Evolutionary conservation across 1,140 invertebrate species (phyloP), one percentile per base, ranked within the genome.

Genomic region (Hetaerina americana): DNA sequence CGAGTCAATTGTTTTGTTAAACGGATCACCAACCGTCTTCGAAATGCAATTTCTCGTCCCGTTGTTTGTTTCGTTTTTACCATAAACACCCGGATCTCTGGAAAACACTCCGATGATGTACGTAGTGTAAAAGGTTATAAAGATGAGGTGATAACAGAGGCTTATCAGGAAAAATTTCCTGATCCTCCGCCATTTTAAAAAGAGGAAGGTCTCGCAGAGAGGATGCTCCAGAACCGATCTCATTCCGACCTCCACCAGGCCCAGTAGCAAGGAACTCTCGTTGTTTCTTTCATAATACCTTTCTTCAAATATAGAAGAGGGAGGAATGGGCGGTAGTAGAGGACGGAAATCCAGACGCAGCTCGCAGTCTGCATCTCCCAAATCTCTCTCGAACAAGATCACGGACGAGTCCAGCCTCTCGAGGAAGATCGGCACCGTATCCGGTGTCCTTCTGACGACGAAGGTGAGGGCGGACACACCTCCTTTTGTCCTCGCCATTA

Each of bases 161-260:
- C 90, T 92, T 71, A 92, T 83, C 0, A 93, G 82, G 76, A 94
- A 94, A 78, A 93, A 93, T 79, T 92, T 92, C 49, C 92, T 83
- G 69, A 94, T 92, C 75, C 87, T 84, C 25, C 89, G 80, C 92
- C 92, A 94, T 82, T 93, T 93, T 5, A 93, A 79, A 73, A 90
- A 88, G 0, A 93, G 79, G 76, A 93, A 93, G 10, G 90, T 92
- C 77, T 92, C 90, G 72, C 89, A 91, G 0, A 93, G 82, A 0
- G 91, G 91, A 81, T 93, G 92, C 78, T 91, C 89, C 0, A 93
- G 79, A 25, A 93, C 81, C 28, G 91, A 87, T 75, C 88, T 86
- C 72, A 90, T 87, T 2, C 90, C 90, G 0, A 90, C 89, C 79
- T 91, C 89, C 0, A 92, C 87, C 27, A 92, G 86, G n/a, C 89